A percentile compares a stretch with the other conserved stretches of the same genome.
phyloP scores from a whole-genome alignment of 2,888 invertebrate genomes.

The Thera britannica region DNA sequence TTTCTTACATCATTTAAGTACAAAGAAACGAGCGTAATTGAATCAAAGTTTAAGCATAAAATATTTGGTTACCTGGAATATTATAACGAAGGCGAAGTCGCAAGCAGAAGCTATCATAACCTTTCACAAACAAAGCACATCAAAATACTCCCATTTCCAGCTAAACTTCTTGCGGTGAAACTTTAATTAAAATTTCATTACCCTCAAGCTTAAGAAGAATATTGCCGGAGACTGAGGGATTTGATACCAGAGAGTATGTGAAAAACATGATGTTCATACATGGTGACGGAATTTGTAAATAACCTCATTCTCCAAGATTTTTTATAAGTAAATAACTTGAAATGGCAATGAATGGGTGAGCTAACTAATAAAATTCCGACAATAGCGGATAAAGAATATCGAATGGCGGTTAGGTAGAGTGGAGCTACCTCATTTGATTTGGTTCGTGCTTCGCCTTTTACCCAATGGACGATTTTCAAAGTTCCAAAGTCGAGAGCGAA shows the following conservation, averaged over 20 bases:
- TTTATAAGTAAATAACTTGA: too few relatives aligned
- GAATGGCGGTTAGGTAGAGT: too few relatives aligned
- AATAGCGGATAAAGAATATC: too few relatives aligned
- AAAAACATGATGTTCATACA: not conserved
- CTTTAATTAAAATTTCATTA: constrained; percentile 26
- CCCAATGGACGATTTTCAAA: too few relatives aligned
- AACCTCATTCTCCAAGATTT: not conserved
- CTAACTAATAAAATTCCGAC: too few relatives aligned
- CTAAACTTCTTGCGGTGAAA: constrained; percentile 2
- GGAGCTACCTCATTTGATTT: too few relatives aligned
- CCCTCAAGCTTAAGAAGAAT: constrained; percentile 1
- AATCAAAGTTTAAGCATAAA: too few relatives aligned
- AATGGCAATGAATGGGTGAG: too few relatives aligned
- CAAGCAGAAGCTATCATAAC: not conserved
- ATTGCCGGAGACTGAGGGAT: not conserved
- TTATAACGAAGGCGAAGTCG: not conserved
- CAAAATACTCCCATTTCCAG: constrained; percentile 32
- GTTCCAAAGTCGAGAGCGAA: too few relatives aligned
- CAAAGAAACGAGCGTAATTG: too few relatives aligned
- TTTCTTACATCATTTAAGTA: not conserved
- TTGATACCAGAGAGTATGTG: not conserved
- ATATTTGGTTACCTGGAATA: not conserved
- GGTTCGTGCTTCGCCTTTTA: too few relatives aligned
- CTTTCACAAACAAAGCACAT: constrained; percentile 20
- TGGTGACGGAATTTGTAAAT: not conserved